Conservation (phyloP, 2,113 vertebrate species). For the Syngnathus floridae region DNA sequence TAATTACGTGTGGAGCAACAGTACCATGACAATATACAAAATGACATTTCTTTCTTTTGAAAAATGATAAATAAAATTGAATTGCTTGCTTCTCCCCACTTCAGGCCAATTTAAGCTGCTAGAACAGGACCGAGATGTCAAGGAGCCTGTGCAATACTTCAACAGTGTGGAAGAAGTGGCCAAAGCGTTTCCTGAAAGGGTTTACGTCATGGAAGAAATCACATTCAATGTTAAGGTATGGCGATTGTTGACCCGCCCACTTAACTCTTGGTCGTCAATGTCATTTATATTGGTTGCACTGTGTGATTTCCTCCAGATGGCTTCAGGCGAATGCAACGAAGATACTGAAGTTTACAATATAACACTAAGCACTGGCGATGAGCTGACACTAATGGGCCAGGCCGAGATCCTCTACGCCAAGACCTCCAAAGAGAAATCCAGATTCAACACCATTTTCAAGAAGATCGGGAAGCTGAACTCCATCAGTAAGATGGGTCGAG, state of each 20-base stretch:
- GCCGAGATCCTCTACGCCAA: constrained; percentile 98
- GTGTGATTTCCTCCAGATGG: constrained; percentile 73
- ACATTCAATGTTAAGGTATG: constrained; percentile 97
- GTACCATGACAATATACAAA: too few species aligned
- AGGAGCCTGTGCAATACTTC: constrained; percentile 97
- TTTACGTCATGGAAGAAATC: constrained; percentile 99
- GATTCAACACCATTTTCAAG: constrained; percentile 95
- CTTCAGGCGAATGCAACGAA: constrained; percentile 95
- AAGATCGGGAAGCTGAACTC: constrained; percentile 96
- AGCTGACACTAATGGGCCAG: constrained; percentile 96
- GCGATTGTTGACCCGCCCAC: background rate
- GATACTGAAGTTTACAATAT: constrained; percentile 98
- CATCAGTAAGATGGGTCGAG: constrained; percentile 85
- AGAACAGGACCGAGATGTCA: constrained; percentile 98
- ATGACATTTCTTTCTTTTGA: background rate
- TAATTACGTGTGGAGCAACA: too few species aligned
- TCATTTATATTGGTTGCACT: background rate
- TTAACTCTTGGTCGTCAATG: background rate
- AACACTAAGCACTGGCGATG: constrained; percentile 89
- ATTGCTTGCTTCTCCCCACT: constrained; percentile 12
- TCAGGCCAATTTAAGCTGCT: constrained; percentile 97
- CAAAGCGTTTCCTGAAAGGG: constrained; percentile 97
- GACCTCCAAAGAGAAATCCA: constrained; percentile 88
- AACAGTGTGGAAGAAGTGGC: constrained; percentile 99
- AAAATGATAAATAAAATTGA: background rate